Conservation (phyloP, 2,797 vertebrate species). For the Trichosurus vulpecula region DNA sequence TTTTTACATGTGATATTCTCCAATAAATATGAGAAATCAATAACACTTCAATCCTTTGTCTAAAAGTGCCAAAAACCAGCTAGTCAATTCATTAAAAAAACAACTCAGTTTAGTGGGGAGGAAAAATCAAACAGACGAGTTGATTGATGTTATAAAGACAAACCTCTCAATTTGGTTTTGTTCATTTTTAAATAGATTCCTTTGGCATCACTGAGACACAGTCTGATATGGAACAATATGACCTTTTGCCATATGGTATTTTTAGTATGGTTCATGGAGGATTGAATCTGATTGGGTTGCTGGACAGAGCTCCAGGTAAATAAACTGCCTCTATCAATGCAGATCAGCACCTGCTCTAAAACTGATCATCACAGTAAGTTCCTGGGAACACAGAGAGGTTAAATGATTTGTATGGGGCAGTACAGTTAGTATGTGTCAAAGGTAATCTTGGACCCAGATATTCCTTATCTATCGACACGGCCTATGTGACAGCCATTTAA, state of each 20-base stretch:
- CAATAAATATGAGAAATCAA: constrained; percentile 53
- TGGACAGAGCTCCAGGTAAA: background rate
- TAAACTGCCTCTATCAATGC: background rate
- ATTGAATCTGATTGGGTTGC: background rate
- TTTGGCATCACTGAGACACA: background rate
- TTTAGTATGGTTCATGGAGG: background rate
- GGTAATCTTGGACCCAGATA: background rate
- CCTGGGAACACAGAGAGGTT: background rate
- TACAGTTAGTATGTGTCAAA: background rate
- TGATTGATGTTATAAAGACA: background rate
- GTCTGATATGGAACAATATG: background rate
- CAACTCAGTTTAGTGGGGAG: background rate
- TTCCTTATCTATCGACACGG: background rate
- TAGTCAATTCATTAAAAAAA: background rate
- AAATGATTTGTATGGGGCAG: background rate
- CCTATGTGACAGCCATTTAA: background rate
- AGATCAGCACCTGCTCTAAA: background rate
- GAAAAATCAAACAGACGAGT: background rate
- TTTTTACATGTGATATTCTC: constrained; percentile 38
- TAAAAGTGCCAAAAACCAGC: constrained; percentile 4
- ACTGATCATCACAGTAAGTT: background rate
- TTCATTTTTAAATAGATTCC: background rate
- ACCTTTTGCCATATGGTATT: background rate
- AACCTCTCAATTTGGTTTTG: background rate
- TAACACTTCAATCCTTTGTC: constrained; percentile 23